A percentile compares a stretch with the other conserved stretches of the same genome.
These are phyloP conservation scores for Poeciliopsis turrubarensis DNA, from an alignment of 2,113 vertebrate species.

Conservation along the genomic window DNA sequence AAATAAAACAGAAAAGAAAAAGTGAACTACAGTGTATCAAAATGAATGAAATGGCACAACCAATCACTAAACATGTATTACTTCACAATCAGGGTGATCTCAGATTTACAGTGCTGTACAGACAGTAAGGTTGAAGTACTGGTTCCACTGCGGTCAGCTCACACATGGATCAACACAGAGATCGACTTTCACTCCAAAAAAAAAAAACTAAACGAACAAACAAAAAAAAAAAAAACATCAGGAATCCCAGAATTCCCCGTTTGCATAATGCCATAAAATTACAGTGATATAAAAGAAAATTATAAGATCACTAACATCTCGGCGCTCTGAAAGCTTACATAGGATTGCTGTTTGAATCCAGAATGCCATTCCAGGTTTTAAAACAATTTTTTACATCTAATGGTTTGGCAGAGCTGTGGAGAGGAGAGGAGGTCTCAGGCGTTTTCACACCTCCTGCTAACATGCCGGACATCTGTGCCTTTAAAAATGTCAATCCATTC, in stretches of 20 bases:
- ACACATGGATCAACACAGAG: conserved; percentile 15
- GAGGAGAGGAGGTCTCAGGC: background rate
- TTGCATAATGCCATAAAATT: background rate
- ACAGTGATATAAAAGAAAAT: conserved; percentile 14
- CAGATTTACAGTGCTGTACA: conserved; percentile 51
- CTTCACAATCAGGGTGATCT: conserved; percentile 39
- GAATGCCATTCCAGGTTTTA: conserved; percentile 40
- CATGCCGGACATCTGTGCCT: background rate
- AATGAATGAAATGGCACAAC: conserved; percentile 64
- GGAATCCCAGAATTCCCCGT: conserved; percentile 11
- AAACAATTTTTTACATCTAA: conserved; percentile 61
- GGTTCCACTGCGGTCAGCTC: conserved; percentile 43
- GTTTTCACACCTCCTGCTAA: background rate
- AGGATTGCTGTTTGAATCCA: conserved; percentile 32
- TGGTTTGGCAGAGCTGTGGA: conserved; percentile 45
- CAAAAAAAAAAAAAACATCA: background rate
- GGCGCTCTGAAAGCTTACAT: conserved; percentile 4
- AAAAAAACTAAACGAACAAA: too few relatives aligned
- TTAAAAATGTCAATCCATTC: background rate
- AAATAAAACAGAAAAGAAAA: background rate
- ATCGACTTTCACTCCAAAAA: conserved; percentile 25
- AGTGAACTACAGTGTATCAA: conserved; percentile 78
- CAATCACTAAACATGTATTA: conserved; percentile 51
- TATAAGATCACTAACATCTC: conserved; percentile 11
- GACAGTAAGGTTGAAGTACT: conserved; percentile 41